A percentile compares a stretch with the other conserved stretches of the same genome.
Evolutionary conservation across 2,888 invertebrate species (phyloP).

Genomic region (Kryphioiulus occultus): DNA sequence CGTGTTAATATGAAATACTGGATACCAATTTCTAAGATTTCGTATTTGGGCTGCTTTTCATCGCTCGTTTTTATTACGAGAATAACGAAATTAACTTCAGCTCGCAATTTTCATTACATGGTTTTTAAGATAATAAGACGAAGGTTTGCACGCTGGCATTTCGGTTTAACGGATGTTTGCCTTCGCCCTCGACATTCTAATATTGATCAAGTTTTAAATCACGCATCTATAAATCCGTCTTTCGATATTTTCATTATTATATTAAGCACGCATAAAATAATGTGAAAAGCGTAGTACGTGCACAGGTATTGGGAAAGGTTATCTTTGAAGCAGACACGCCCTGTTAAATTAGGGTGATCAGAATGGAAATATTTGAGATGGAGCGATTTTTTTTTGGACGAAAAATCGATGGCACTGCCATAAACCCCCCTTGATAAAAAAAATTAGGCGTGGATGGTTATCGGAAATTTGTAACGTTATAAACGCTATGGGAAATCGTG

Average conservation of each 20-base stretch:
- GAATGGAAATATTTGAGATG: conserved; percentile 26
- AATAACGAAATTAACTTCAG: neutral
- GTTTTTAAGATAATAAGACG: neutral
- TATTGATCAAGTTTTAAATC: conserved; percentile 19
- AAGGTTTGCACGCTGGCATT: neutral
- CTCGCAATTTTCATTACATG: neutral
- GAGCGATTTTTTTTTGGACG: neutral
- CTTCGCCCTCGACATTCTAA: neutral
- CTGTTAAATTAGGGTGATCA: conserved; percentile 1
- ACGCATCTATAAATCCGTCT: conserved; percentile 17
- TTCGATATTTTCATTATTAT: neutral
- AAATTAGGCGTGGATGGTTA: neutral
- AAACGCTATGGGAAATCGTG: neutral
- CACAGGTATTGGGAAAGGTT: conserved; percentile 16
- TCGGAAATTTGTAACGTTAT: neutral
- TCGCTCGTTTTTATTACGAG: too few species aligned
- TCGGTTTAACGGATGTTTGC: neutral
- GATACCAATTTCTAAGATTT: too few species aligned
- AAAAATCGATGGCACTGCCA: neutral
- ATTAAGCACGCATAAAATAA: conserved; percentile 1
- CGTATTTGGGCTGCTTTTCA: too few species aligned
- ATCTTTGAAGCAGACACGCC: neutral
- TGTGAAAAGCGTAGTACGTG: neutral
- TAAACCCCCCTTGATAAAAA: conserved; percentile 9
- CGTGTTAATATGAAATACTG: too few species aligned